Percentiles rank a stretch among this genome's conserved stretches.
Conservation (phyloP, 1,140 invertebrate genomes). For the Brachionus paranguensis region DNA sequence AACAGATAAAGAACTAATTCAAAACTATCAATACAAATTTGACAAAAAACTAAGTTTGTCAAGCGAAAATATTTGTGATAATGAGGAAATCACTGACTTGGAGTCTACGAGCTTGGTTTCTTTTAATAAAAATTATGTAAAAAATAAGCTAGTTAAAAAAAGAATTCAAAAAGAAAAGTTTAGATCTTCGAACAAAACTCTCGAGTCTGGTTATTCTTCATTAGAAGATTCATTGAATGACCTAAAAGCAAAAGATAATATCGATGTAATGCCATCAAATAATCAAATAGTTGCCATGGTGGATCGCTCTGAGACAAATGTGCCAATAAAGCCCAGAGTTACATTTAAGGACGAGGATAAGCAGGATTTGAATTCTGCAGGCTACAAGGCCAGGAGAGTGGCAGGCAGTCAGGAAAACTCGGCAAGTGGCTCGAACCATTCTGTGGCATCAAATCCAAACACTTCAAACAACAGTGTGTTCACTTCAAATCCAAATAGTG, state of each 20-base stretch:
- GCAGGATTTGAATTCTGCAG: not conserved
- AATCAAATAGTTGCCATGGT: not conserved
- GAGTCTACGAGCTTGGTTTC: not conserved
- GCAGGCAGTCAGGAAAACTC: not conserved
- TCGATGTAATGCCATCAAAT: not conserved
- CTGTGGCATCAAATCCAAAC: not conserved
- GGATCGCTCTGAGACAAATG: not conserved
- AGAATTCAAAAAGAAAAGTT: not conserved
- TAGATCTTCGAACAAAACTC: not conserved
- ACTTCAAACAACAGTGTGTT: not conserved
- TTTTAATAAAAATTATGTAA: not conserved
- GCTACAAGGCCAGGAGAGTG: not conserved
- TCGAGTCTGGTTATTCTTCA: slow-evolving; percentile 8
- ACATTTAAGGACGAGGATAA: not conserved
- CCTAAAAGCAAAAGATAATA: not conserved
- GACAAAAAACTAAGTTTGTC: not conserved
- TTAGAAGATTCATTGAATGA: not conserved
- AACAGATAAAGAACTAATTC: not conserved
- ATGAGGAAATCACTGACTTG: not conserved
- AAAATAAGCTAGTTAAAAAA: not conserved
- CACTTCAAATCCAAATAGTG: not conserved
- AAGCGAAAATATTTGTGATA: not conserved
- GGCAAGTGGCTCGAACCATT: not conserved
- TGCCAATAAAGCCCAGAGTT: not conserved
- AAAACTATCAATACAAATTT: not conserved